Evolutionary conservation across 2,888 invertebrate species (phyloP).

Genomic region (Campaea margaritaria): DNA sequence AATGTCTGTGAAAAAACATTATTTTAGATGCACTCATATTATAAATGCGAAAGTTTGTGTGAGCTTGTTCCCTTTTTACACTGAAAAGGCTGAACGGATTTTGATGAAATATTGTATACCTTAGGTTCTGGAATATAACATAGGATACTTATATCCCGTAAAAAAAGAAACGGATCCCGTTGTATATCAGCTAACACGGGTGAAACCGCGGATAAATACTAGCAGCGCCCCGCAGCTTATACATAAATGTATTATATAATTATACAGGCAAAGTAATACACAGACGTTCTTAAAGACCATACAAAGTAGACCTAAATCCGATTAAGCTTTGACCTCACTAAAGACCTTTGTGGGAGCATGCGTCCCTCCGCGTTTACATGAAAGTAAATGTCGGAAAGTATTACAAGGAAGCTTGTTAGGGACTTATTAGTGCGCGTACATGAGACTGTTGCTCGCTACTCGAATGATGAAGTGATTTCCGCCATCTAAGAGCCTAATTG

Average conservation of each 20-base stretch:
- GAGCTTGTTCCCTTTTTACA: too few species aligned
- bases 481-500: slow-evolving; percentile 55
- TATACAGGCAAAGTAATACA: slow-evolving; percentile 17
- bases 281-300: slow-evolving; percentile 26
- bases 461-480: slow-evolving; percentile 58
- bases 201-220: too few species aligned
- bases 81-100: too few species aligned
- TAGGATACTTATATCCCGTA: too few species aligned
- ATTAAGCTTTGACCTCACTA: slow-evolving; percentile 40
- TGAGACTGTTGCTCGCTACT: slow-evolving; percentile 46
- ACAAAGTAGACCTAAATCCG: slow-evolving; percentile 31
- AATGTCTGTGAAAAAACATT: slow-evolving; percentile 21
- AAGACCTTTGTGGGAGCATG: slow-evolving; percentile 34
- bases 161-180: too few species aligned
- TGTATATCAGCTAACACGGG: too few species aligned
- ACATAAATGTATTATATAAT: too few species aligned
- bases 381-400: slow-evolving; percentile 31
- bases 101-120: too few species aligned
- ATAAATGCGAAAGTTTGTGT: too few species aligned
- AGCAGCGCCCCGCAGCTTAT: too few species aligned
- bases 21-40: too few species aligned
- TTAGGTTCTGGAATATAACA: too few species aligned
- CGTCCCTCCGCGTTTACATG: slow-evolving; percentile 31
- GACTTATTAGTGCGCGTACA: slow-evolving; percentile 44
- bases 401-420: slow-evolving; percentile 51